Evolutionary conservation across 2,113 vertebrate genomes (phyloP).

Genomic region (Dipodomys merriami): DNA sequence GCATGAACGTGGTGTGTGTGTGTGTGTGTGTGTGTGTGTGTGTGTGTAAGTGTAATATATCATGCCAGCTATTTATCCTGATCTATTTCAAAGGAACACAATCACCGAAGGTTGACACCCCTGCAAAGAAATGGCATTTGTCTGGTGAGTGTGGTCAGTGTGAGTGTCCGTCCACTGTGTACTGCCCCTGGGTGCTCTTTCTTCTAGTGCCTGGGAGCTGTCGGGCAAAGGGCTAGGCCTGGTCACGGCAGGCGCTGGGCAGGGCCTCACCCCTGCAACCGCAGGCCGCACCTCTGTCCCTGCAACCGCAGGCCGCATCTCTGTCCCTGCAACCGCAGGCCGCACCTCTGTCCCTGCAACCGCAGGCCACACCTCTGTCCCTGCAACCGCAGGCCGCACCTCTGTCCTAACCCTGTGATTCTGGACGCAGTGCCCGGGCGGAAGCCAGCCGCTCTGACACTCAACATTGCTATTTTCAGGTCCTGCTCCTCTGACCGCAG

Average conservation of each 20-base stretch:
- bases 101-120: background rate
- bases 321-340: too few species aligned
- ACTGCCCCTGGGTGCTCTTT: background rate
- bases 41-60: background rate
- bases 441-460: background rate
- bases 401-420: too few species aligned
- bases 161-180: background rate
- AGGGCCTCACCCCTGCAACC: too few species aligned
- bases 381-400: too few species aligned
- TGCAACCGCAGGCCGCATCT: too few species aligned
- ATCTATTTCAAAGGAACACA: background rate
- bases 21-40: too few species aligned
- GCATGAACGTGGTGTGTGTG: too few species aligned
- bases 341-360: too few species aligned
- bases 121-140: conserved; percentile 8
- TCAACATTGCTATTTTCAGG: conserved; percentile 18
- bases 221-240: background rate
- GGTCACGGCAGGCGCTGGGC: too few species aligned
- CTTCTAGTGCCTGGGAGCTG: background rate
- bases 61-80: background rate
- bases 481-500: background rate
- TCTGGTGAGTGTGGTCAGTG: background rate
- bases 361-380: background rate
- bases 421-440: too few species aligned
- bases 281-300: background rate